Evolutionary conservation across 1,140 invertebrate species (phyloP).

Genomic region (Drosophila lacteicornis): DNA sequence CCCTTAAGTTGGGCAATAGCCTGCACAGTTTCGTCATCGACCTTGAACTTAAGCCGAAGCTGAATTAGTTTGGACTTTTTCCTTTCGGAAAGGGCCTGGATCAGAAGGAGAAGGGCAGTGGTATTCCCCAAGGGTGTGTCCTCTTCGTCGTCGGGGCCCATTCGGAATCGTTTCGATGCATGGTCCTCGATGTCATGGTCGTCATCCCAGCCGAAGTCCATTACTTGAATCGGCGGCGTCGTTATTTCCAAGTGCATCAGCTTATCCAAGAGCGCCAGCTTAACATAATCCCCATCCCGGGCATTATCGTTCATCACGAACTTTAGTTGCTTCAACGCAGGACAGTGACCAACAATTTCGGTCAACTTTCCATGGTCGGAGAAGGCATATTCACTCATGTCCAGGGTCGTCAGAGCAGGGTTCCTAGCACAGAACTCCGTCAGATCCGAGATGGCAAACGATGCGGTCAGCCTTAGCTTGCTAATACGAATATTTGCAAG

Average conservation of each 20-base stretch:
- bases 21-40: constrained; percentile 6
- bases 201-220: background rate
- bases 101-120: background rate
- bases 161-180: background rate
- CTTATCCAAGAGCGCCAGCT: constrained; percentile 1
- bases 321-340: constrained; percentile 12
- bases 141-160: background rate
- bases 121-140: background rate
- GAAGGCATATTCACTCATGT: constrained; percentile 11
- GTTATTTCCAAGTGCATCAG: constrained; percentile 13
- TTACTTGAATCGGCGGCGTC: background rate
- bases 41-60: constrained; percentile 11
- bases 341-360: constrained; percentile 29
- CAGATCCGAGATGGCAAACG: constrained; percentile 16
- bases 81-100: constrained; percentile 2
- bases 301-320: constrained; percentile 14
- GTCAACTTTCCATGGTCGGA: constrained; percentile 13
- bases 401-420: background rate
- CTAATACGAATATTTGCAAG: constrained; percentile 1
- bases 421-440: constrained; percentile 16
- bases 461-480: constrained; percentile 11
- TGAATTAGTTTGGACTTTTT: constrained; percentile 1
- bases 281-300: constrained; percentile 7
- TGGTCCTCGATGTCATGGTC: background rate
- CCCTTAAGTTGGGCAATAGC: constrained; percentile 14